Evolutionary conservation across 1,140 invertebrate species (phyloP).

Genomic region (Nymphalis io): DNA sequence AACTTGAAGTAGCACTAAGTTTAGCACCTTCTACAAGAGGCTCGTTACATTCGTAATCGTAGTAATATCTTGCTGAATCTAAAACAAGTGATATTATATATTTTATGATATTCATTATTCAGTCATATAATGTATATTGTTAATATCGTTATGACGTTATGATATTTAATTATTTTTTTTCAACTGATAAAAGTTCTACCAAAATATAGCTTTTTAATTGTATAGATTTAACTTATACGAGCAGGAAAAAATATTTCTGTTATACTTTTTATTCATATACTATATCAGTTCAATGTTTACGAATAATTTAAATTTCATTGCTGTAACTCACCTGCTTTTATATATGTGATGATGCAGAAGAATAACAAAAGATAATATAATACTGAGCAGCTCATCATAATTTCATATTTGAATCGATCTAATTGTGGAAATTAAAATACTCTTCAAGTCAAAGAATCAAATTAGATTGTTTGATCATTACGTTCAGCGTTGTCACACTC

Average conservation of each 20-base stretch:
- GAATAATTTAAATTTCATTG: slow-evolving; percentile 19
- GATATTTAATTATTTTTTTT: too few relatives aligned
- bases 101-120: too few relatives aligned
- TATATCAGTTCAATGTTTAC: slow-evolving; percentile 15
- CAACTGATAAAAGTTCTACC: too few relatives aligned
- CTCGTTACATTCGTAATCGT: slow-evolving; percentile 89
- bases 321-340: slow-evolving; percentile 63
- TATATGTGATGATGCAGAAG: slow-evolving; percentile 59
- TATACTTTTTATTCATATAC: not conserved
- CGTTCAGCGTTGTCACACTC: slow-evolving; percentile 58
- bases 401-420: slow-evolving; percentile 63
- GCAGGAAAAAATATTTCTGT: not conserved
- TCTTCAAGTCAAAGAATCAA: slow-evolving; percentile 54
- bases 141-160: too few relatives aligned
- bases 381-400: slow-evolving; percentile 70
- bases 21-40: slow-evolving; percentile 87
- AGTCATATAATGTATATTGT: too few relatives aligned
- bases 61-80: slow-evolving; percentile 78
- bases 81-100: slow-evolving; percentile 36
- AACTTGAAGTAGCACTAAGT: slow-evolving; percentile 88
- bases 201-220: not conserved
- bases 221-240: not conserved
- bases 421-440: slow-evolving; percentile 42
- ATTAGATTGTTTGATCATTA: slow-evolving; percentile 76
- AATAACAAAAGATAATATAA: slow-evolving; percentile 71